These are phyloP conservation scores for Bubo blakistoni DNA, from an alignment of 2,113 vertebrate genomes.

Conservation along the genomic window DNA sequence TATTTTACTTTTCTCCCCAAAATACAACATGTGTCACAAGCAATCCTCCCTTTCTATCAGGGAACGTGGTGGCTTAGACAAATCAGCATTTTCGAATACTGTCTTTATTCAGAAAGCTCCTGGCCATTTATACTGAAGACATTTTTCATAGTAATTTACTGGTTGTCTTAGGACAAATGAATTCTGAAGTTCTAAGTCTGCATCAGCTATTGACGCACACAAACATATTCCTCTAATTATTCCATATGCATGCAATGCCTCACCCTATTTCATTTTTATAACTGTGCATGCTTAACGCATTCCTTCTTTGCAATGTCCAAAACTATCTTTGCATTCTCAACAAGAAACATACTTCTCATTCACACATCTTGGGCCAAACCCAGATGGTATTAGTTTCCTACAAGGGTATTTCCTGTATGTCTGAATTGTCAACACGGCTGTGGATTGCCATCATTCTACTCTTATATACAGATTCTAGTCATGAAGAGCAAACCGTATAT, in stretches of 20 bases:
- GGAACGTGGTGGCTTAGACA: not conserved
- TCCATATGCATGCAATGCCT: slow-evolving; percentile 57
- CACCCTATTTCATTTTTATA: slow-evolving; percentile 58
- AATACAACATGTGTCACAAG: not conserved
- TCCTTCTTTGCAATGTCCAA: slow-evolving; percentile 51
- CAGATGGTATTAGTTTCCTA: slow-evolving; percentile 65
- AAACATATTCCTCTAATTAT: slow-evolving; percentile 51
- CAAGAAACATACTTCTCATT: slow-evolving; percentile 66
- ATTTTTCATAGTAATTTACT: slow-evolving; percentile 9
- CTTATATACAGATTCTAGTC: slow-evolving; percentile 61
- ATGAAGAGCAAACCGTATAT: slow-evolving; percentile 60
- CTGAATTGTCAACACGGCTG: slow-evolving; percentile 56
- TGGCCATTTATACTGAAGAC: not conserved
- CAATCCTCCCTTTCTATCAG: not conserved
- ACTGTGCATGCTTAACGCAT: slow-evolving; percentile 50
- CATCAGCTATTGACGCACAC: slow-evolving; percentile 48
- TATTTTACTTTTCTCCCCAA: not conserved
- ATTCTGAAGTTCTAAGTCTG: slow-evolving; percentile 5
- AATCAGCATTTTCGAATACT: slow-evolving; percentile 7
- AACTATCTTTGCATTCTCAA: slow-evolving; percentile 58
- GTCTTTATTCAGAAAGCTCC: not conserved
- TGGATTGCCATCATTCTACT: slow-evolving; percentile 32
- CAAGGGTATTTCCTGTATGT: slow-evolving; percentile 44
- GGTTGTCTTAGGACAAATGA: slow-evolving; percentile 25
- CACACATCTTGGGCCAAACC: slow-evolving; percentile 62